phyloP scores from a whole-genome alignment of 2,797 vertebrate species.

The Periophthalmus magnuspinnatus region DNA sequence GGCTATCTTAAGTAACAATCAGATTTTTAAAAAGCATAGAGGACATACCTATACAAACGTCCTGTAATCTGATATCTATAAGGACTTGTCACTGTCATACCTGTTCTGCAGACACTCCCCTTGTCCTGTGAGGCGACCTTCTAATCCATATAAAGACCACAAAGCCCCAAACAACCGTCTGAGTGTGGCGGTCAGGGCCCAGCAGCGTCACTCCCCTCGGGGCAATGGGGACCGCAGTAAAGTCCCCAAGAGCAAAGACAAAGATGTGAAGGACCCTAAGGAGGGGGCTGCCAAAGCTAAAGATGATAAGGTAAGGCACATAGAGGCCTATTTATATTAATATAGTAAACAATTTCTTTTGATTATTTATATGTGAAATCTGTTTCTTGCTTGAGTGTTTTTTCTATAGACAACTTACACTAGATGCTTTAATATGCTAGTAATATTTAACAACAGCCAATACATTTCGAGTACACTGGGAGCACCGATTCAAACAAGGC shows the following conservation, averaged over 20 bases:
- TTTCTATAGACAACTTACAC: too few relatives aligned
- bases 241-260: conserved; percentile 83
- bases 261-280: conserved; percentile 73
- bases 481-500: too few relatives aligned
- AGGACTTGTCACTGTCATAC: not conserved
- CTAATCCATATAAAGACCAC: conserved; percentile 82
- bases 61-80: not conserved
- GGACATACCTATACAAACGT: not conserved
- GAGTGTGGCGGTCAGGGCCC: conserved; percentile 76
- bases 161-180: conserved; percentile 83
- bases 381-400: too few relatives aligned
- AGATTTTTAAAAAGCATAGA: not conserved
- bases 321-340: not conserved
- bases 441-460: too few relatives aligned
- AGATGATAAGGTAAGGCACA: conserved; percentile 87
- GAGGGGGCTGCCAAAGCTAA: conserved; percentile 79
- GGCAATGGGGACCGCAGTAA: conserved; percentile 84
- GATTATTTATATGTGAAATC: too few relatives aligned
- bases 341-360: too few relatives aligned
- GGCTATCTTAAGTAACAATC: not conserved
- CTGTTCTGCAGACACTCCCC: conserved; percentile 81
- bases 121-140: conserved; percentile 82
- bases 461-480: too few relatives aligned
- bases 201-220: conserved; percentile 82
- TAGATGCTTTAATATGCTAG: too few relatives aligned